Evolutionary conservation across 2,888 invertebrate species (phyloP).

Genomic region (Corythucha ciliata): DNA sequence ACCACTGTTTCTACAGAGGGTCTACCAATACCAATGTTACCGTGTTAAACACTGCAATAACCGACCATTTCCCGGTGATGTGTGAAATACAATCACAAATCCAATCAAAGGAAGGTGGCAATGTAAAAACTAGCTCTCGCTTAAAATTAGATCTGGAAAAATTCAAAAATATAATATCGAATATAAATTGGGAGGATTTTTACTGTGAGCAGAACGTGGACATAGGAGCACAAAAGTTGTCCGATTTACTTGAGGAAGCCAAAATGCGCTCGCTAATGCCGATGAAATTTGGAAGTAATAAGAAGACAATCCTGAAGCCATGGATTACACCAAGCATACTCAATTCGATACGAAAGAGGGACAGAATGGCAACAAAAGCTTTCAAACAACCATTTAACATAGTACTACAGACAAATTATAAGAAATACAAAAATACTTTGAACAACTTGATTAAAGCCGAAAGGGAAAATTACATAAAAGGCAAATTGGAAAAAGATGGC

Average conservation of each 20-base stretch:
- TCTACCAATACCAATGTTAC: background rate
- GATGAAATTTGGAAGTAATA: no score
- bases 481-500: no score
- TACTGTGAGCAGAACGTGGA: conserved; percentile 1
- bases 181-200: background rate
- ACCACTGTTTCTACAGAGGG: conserved; percentile 6
- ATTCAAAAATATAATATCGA: background rate
- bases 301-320: no score
- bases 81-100: background rate
- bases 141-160: conserved; percentile 2
- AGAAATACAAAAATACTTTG: no score
- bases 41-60: background rate
- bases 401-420: no score
- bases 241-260: background rate
- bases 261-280: background rate
- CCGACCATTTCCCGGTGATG: background rate
- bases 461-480: no score
- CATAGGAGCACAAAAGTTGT: background rate
- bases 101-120: background rate
- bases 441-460: no score
- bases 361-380: no score
- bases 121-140: background rate
- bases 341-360: no score
- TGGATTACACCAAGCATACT: no score
- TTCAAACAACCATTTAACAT: no score